Conservation (phyloP, 2,888 invertebrate genomes). For the Melitaea athalia region DNA sequence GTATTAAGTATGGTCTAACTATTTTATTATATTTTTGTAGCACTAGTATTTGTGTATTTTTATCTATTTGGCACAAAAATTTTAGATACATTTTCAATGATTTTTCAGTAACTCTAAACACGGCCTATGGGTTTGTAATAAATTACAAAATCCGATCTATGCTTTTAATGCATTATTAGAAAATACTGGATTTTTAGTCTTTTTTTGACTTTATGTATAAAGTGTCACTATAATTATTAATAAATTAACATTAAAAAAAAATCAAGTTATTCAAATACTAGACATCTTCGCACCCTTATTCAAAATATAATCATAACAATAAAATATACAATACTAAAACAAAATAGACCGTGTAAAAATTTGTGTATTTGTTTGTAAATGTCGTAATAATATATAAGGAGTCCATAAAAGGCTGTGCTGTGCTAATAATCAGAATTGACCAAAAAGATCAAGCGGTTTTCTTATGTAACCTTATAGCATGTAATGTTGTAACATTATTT, state of each 20-base stretch:
- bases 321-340: neutral
- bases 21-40: slow-evolving; percentile 12
- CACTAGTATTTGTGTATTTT: slow-evolving; percentile 14
- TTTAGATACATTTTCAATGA: slow-evolving; percentile 8
- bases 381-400: slow-evolving; percentile 21
- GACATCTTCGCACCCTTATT: neutral
- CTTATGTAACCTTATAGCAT: neutral
- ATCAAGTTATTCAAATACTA: neutral
- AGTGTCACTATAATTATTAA: neutral
- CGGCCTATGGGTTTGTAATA: slow-evolving; percentile 24
- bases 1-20: slow-evolving; percentile 19
- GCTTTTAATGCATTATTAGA: neutral
- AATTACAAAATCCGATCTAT: neutral
- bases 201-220: neutral
- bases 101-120: neutral
- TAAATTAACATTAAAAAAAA: neutral
- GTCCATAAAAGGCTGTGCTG: slow-evolving; percentile 53
- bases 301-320: neutral
- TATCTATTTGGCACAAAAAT: slow-evolving; percentile 18
- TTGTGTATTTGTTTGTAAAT: slow-evolving; percentile 19
- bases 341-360: slow-evolving; percentile 5
- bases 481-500: neutral
- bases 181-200: neutral
- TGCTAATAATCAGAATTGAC: slow-evolving; percentile 45
- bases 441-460: slow-evolving; percentile 6